Percentiles rank a stretch among this genome's conserved stretches.
phyloP scores from a whole-genome alignment of 23 tunicate genomes.

The Pegea sp. region DNA sequence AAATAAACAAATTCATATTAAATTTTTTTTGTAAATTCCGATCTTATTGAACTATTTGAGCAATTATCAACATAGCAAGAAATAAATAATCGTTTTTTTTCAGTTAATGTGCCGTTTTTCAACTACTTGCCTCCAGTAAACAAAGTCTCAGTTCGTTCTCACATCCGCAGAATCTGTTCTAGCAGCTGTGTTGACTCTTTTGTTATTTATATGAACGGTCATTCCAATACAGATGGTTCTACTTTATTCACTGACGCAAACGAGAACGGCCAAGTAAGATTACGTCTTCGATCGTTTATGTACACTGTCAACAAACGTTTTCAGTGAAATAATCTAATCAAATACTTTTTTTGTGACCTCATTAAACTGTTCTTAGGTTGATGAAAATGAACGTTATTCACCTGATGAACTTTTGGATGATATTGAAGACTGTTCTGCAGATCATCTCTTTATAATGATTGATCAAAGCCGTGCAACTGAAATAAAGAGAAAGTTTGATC shows the following conservation, averaged over 20 bases:
- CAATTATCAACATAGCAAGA: neutral
- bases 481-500: no score
- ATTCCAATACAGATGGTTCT: conserved; percentile 23
- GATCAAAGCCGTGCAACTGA: no score
- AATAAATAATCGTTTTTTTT: neutral
- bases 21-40: neutral
- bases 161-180: conserved; percentile 16
- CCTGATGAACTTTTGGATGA: conserved; percentile 24
- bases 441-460: conserved; percentile 37
- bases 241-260: conserved; percentile 30
- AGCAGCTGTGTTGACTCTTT: conserved; percentile 34
- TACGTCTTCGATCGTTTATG: no score
- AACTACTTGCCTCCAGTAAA: conserved; percentile 12
- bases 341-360: no score
- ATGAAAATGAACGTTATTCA: conserved; percentile 10
- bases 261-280: conserved; percentile 34
- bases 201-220: conserved; percentile 56
- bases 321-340: no score
- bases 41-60: neutral
- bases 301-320: no score
- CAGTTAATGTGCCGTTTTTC: conserved; percentile 10
- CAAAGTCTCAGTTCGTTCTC: conserved; percentile 17
- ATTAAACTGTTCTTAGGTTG: no score
- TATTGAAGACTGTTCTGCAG: conserved; percentile 22
- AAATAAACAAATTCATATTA: neutral